Evolutionary conservation across 2,113 vertebrate species (phyloP).

Genomic region (Herpetotheres cachinnans): DNA sequence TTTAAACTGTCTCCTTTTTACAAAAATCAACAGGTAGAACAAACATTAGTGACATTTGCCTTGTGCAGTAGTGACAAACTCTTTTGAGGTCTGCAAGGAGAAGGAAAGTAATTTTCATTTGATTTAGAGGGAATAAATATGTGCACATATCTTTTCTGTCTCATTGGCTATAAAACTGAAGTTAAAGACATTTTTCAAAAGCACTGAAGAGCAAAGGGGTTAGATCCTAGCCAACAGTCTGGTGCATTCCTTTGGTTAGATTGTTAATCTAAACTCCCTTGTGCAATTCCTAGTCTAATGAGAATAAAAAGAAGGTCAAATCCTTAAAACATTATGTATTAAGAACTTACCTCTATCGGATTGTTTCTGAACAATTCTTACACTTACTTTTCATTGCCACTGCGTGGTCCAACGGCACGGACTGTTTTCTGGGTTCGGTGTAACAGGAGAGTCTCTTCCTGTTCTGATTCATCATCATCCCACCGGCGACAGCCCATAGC

Average conservation of each 20-base stretch:
- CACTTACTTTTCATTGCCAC: conserved; percentile 92
- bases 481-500: conserved; percentile 90
- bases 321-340: background rate
- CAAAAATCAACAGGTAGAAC: background rate
- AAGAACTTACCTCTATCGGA: rapidly evolving
- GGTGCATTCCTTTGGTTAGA: background rate
- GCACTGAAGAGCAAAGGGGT: background rate
- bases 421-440: conserved; percentile 97
- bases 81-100: background rate
- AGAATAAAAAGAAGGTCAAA: background rate
- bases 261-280: background rate
- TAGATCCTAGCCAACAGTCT: background rate
- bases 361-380: background rate
- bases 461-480: conserved; percentile 84
- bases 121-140: background rate
- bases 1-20: background rate
- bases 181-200: background rate
- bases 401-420: conserved; percentile 91
- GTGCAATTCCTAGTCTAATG: background rate
- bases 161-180: background rate
- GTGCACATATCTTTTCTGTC: background rate
- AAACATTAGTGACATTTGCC: background rate
- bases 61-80: background rate
- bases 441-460: conserved; percentile 88
- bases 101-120: background rate